Evolutionary conservation across 53 echinoderm and acorn worm species (phyloP), one percentile per base, ranked within the genome.

Genomic region (Echinometra lucunter): DNA sequence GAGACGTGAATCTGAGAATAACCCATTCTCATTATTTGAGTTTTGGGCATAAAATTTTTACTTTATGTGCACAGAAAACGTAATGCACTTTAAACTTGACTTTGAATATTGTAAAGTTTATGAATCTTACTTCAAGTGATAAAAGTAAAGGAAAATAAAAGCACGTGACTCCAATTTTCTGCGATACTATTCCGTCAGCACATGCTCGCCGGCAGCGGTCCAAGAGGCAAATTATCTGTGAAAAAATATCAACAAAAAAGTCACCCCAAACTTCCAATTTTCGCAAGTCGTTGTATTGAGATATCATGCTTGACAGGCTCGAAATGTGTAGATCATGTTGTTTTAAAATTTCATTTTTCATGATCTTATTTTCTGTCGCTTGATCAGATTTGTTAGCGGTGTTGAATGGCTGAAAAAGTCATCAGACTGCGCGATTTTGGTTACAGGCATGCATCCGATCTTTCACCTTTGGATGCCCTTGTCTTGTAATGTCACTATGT

Each of bases 211-310:
- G 53, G 27, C 85, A 47, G 85, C 85, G 28, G 28, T 85, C 47
- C 85, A 85, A 47, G 85, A 53, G 85, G 85, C 49, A 85, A 85
- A 47, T 44, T 49, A n/a, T 49, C n/a, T 85, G 27, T 85, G 49
- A 85, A 85, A 42, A 40, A 78, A 72, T 17, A 19, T 7, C 49
- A 27, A 3, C 27, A 83, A 49, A 85, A 85, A 85, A 49, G 28
- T 85, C 44, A 81, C 81, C 81, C 37, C 25, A 81, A 44, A 81
- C 81, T 81, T 85, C 85, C 85, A 85, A 85, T 85, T 85, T 85
- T 85, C 85, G 13, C 85, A 49, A 30, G 28, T 47, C 37, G 49
- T 28, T 85, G 81, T 85, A 85, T 85, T 85, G 85, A 85, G 85
- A 85, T 85, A 85, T 85, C 85, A 85, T 30, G 49, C 85, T 45